Evolutionary conservation across 2,888 invertebrate genomes (phyloP).

Genomic region (Eumacrocentrus americanus): DNA sequence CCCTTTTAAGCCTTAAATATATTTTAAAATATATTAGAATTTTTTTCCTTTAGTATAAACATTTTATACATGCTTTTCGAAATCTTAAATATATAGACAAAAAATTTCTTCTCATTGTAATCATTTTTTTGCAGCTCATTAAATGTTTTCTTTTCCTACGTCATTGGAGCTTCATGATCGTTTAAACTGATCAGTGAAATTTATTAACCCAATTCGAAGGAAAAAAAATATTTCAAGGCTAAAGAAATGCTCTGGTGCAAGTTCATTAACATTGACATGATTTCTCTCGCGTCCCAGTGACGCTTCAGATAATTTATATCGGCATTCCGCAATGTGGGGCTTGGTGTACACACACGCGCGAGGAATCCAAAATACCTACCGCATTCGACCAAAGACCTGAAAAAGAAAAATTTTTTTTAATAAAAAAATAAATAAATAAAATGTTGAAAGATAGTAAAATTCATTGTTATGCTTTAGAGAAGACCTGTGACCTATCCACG

Average conservation of each 20-base stretch:
- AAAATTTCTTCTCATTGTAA: neutral
- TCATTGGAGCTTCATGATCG: neutral
- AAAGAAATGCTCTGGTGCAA: conserved; percentile 3
- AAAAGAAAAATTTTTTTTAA: too few species aligned
- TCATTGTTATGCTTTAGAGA: neutral
- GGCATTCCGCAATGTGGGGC: conserved; percentile 33
- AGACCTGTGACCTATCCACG: neutral
- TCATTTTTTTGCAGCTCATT: too few species aligned
- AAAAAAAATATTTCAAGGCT: conserved; percentile 5
- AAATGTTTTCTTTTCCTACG: neutral
- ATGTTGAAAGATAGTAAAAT: neutral
- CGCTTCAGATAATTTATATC: neutral
- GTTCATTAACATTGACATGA: conserved; percentile 14
- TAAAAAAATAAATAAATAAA: neutral
- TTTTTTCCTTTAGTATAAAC: too few species aligned
- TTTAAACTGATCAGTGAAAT: neutral
- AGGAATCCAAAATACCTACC: conserved; percentile 47
- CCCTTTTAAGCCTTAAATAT: neutral
- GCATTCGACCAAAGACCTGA: conserved; percentile 20
- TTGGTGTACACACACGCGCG: conserved; percentile 35
- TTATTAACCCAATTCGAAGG: neutral
- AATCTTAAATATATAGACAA: neutral
- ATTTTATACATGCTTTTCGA: neutral
- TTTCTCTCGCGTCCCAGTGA: conserved; percentile 1
- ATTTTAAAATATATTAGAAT: too few species aligned